These are phyloP conservation scores for Tetheella fluctuosa DNA, from an alignment of 2,888 invertebrate genomes.

Conservation along the genomic window DNA sequence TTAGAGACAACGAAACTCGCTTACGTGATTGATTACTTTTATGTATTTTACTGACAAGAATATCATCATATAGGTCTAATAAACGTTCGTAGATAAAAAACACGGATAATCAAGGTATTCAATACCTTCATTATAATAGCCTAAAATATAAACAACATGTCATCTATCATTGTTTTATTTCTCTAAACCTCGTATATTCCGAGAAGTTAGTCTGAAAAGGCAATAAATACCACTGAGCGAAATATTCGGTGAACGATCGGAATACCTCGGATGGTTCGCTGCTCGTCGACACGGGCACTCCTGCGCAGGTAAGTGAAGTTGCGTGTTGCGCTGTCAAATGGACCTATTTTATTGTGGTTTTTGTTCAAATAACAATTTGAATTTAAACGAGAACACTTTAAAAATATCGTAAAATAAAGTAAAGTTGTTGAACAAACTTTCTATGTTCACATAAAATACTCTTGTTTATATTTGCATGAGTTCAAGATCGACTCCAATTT, in stretches of 20 bases:
- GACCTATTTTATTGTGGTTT: slow-evolving; percentile 73
- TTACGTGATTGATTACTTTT: slow-evolving; percentile 45
- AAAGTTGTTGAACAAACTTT: slow-evolving; percentile 3
- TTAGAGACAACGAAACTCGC: slow-evolving; percentile 46
- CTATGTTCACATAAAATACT: neutral
- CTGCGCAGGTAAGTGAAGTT: slow-evolving; percentile 78
- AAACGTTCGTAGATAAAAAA: neutral
- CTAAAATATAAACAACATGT: slow-evolving; percentile 4
- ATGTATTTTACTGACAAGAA: slow-evolving; percentile 18
- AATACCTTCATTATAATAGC: slow-evolving; percentile 3
- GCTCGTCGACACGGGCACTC: slow-evolving; percentile 54
- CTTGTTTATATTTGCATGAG: too few relatives aligned
- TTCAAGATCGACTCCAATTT: neutral
- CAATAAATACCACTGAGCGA: slow-evolving; percentile 47
- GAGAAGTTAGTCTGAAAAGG: slow-evolving; percentile 41
- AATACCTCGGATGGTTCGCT: slow-evolving; percentile 52
- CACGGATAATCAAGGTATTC: neutral
- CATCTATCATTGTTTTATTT: slow-evolving; percentile 3
- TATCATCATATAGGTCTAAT: neutral
- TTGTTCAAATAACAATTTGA: slow-evolving; percentile 63
- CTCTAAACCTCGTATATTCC: slow-evolving; percentile 25
- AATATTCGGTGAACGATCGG: slow-evolving; percentile 57
- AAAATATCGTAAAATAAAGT: slow-evolving; percentile 46
- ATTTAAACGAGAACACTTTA: slow-evolving; percentile 55
- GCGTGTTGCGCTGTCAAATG: slow-evolving; percentile 75